Conservation (phyloP, 2,797 vertebrate genomes). For the Labroides dimidiatus region DNA sequence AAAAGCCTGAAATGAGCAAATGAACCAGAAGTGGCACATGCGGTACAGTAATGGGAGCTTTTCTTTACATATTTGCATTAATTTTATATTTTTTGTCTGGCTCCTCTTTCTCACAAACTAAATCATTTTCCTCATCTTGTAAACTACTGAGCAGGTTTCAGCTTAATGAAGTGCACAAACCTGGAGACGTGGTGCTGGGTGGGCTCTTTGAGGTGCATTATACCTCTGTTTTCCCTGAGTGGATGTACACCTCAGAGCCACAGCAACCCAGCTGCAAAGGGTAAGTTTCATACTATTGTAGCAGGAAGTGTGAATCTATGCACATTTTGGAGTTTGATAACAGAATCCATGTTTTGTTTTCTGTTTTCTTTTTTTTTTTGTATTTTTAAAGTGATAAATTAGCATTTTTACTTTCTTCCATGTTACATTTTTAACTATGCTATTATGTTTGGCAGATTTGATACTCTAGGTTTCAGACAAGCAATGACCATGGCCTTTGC, state of each 20-base stretch:
- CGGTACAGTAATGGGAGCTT: slow-evolving; percentile 35
- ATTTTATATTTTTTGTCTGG: slow-evolving; percentile 13
- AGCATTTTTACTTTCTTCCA: too few relatives aligned
- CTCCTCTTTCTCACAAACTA: neutral
- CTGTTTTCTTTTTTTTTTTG: too few relatives aligned
- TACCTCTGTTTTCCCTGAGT: slow-evolving; percentile 69
- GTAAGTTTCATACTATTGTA: slow-evolving; percentile 34
- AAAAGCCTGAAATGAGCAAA: slow-evolving; percentile 9
- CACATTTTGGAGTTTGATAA: neutral
- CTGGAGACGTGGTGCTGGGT: slow-evolving; percentile 78
- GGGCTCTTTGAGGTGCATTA: slow-evolving; percentile 79
- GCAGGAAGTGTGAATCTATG: neutral
- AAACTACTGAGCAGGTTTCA: slow-evolving; percentile 44
- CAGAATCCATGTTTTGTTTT: too few relatives aligned
- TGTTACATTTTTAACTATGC: neutral
- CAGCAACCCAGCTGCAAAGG: slow-evolving; percentile 62
- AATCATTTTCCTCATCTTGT: slow-evolving; percentile 30
- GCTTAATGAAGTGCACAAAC: slow-evolving; percentile 58
- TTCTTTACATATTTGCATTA: neutral
- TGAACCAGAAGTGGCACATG: neutral
- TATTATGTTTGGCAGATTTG: slow-evolving; percentile 56
- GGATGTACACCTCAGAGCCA: slow-evolving; percentile 72
- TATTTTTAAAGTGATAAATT: too few relatives aligned
- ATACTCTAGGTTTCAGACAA: slow-evolving; percentile 64
- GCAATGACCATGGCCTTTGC: slow-evolving; percentile 78